These are phyloP conservation scores for Zaprionus capensis DNA, from an alignment of 1,140 invertebrate species.

Conservation along the genomic window DNA sequence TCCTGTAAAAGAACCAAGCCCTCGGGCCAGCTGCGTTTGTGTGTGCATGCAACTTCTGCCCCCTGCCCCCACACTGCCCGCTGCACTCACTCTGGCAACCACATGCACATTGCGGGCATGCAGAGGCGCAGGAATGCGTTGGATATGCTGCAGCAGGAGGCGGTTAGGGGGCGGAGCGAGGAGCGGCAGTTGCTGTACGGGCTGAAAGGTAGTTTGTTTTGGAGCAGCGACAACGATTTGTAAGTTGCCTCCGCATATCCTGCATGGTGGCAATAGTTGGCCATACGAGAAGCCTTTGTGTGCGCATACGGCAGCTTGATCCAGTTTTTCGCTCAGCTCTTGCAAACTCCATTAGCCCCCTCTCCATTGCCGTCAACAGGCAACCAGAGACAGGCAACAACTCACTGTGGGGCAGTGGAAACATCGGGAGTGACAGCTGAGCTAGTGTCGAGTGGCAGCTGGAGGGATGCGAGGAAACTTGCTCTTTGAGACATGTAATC, in stretches of 20 bases:
- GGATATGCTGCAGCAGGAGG: background rate
- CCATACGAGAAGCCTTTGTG: conserved; percentile 54
- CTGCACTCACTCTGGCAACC: conserved; percentile 44
- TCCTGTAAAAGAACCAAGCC: conserved; percentile 37
- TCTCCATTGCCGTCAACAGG: background rate
- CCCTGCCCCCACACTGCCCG: background rate
- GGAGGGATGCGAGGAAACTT: background rate
- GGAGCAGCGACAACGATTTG: conserved; percentile 67
- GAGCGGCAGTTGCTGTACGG: background rate
- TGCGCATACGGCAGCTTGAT: conserved; percentile 61
- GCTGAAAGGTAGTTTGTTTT: conserved; percentile 40
- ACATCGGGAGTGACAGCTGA: conserved; percentile 28
- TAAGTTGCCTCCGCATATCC: conserved; percentile 68
- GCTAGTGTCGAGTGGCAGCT: conserved; percentile 1
- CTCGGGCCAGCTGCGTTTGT: conserved; percentile 26
- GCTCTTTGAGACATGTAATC: conserved; percentile 22
- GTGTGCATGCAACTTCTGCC: background rate
- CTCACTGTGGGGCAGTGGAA: conserved; percentile 30
- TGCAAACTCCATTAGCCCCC: conserved; percentile 74
- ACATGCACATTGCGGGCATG: conserved; percentile 54
- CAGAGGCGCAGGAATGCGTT: conserved; percentile 9
- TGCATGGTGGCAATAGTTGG: conserved; percentile 31
- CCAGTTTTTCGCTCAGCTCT: conserved; percentile 62
- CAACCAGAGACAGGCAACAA: conserved; percentile 37
- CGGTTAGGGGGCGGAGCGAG: background rate